Base-by-base conservation (phyloP, 1,140 invertebrate genomes). In the Bombyx mandarina region DNA sequence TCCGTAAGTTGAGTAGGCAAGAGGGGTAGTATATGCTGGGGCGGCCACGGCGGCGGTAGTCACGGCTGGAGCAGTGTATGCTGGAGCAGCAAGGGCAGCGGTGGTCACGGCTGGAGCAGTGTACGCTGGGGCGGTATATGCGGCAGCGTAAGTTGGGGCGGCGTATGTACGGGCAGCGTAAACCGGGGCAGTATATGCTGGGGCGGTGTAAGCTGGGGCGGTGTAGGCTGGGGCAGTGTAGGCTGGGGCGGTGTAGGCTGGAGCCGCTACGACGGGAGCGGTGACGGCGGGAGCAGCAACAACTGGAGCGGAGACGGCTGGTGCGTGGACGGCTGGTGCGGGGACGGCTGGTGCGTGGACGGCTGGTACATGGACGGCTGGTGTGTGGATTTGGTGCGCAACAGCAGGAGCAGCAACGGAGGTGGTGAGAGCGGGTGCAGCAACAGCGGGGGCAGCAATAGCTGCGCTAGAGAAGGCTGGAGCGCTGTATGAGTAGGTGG, bases 11-110 rank as follows among this genome's bases (percentile, higher is more conserved):
- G 55, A 57, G 46, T 49, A 54, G 10, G 8, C 49, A 10, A 9
- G 18, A 35, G 26, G 52, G 9, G 59, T 50, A 8, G 46, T 43
- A 45, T 49, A 49, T 52, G 62, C 48, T 57, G 57, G 43, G 46
- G 58, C 46, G 52, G 54, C 43, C 47, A 52, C 43, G 51, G 35
- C 35, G 42, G 56, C 18, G 8, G 58, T 50, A 50, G 60, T 22
- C 18, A 60, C 9, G 18, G 58, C 54, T 42, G 50, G 35, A 51
- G 59, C 10, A 22, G 54, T 9, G 47, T 44, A n/a, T 18, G 7
- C 51, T 42, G 26, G 10, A 4, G 51, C n/a, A 42, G 42, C n/a
- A 43, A 8, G 4, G 26, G 51, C 12, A n/a, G 44, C 50, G 44
- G 22, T 45, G 22, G 54, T 55, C 42, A 8, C 49, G 7, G 50